Evolutionary conservation across 2,113 vertebrate genomes (phyloP).

Genomic region (Chunga burmeisteri): DNA sequence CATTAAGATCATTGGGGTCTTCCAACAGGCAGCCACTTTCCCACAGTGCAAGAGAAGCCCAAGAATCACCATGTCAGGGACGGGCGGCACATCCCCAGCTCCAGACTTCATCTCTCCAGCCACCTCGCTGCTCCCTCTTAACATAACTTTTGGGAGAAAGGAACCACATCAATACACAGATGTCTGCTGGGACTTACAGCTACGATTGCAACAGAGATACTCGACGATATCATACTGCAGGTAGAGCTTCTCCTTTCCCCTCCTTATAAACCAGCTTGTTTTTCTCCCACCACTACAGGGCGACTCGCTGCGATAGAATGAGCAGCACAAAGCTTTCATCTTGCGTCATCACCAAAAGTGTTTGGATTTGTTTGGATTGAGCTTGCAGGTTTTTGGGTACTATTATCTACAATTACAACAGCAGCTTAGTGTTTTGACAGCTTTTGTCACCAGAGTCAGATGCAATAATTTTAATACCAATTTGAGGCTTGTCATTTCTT

Average conservation of each 20-base stretch:
- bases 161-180: background rate
- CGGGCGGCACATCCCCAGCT: background rate
- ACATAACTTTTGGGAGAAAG: background rate
- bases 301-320: accelerated
- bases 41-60: accelerated
- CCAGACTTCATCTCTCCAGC: background rate
- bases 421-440: background rate
- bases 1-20: background rate
- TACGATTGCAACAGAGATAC: background rate
- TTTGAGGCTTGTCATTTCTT: background rate
- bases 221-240: accelerated
- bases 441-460: constrained; percentile 4
- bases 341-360: background rate
- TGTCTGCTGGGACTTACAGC: background rate
- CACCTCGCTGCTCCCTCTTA: background rate
- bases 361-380: constrained; percentile 7
- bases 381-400: background rate
- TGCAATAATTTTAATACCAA: background rate
- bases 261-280: background rate
- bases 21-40: background rate
- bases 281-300: background rate
- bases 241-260: background rate
- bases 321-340: background rate
- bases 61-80: background rate
- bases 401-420: background rate